Percentiles rank a stretch among this genome's conserved stretches.
phyloP scores from a whole-genome alignment of 2,113 vertebrate species.

The Copsychus sechellarum region DNA sequence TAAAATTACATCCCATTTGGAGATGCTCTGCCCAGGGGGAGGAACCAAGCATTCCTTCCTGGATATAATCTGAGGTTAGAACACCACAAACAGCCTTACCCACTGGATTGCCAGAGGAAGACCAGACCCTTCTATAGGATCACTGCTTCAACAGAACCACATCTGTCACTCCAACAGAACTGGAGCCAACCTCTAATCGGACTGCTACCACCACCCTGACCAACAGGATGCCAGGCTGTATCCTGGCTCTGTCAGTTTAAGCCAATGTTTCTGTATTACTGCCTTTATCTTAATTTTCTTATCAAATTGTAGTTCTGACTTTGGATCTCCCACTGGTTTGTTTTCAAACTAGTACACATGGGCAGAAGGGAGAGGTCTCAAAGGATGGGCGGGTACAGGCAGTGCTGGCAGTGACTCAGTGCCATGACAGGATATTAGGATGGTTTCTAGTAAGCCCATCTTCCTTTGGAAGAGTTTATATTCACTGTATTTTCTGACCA shows the following conservation, averaged over 20 bases:
- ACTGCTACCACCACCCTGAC: background rate
- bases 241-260: background rate
- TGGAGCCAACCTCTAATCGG: background rate
- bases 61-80: no score
- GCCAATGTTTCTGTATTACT: background rate
- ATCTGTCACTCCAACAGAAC: background rate
- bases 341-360: background rate
- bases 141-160: background rate
- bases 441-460: background rate
- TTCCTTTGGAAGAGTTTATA: background rate
- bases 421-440: background rate
- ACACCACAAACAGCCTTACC: background rate
- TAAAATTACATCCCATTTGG: background rate
- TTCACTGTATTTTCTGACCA: background rate
- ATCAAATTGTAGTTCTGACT: background rate
- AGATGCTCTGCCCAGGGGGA: background rate
- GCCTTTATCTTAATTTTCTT: background rate
- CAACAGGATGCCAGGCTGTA: background rate
- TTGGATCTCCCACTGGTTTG: background rate
- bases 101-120: background rate
- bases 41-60: background rate
- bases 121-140: no score
- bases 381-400: rapidly evolving
- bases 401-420: background rate
- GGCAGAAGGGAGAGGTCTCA: rapidly evolving